phyloP scores from a whole-genome alignment of 2,888 invertebrate genomes.

The Leptarthrus brevirostris region DNA sequence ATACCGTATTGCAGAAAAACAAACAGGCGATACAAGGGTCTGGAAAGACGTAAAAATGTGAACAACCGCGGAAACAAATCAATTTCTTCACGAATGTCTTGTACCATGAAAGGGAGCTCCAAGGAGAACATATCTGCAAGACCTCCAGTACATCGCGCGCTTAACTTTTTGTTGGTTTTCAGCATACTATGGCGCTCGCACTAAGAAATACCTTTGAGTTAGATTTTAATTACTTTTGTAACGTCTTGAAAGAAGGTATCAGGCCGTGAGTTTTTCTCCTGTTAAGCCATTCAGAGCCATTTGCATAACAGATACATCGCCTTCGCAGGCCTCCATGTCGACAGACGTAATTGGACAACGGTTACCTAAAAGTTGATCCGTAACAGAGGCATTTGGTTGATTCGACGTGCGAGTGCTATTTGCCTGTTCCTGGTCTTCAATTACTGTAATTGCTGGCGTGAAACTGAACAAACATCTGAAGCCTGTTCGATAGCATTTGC shows the following conservation, averaged over 20 bases:
- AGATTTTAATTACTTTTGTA: slow-evolving; percentile 43
- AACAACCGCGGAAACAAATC: slow-evolving; percentile 51
- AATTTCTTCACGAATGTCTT: slow-evolving; percentile 48
- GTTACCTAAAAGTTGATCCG: slow-evolving; percentile 47
- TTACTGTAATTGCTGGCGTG: slow-evolving; percentile 43
- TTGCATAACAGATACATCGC: slow-evolving; percentile 41
- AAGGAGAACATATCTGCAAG: slow-evolving; percentile 16
- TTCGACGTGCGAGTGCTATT: slow-evolving; percentile 42
- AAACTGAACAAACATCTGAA: slow-evolving; percentile 14
- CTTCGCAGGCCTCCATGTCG: slow-evolving; percentile 21
- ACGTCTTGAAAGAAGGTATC: slow-evolving; percentile 8
- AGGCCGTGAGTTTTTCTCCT: background rate
- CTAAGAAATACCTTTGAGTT: slow-evolving; percentile 25
- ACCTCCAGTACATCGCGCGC: slow-evolving; percentile 3
- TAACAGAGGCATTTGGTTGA: slow-evolving; percentile 40
- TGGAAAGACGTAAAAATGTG: slow-evolving; percentile 38
- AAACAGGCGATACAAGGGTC: slow-evolving; percentile 38
- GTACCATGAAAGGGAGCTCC: slow-evolving; percentile 23
- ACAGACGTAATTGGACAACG: slow-evolving; percentile 44
- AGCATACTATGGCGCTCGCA: background rate
- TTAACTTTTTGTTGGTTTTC: slow-evolving; percentile 2
- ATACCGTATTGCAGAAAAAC: slow-evolving; percentile 19
- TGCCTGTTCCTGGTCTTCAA: slow-evolving; percentile 45
- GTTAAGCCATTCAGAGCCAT: slow-evolving; percentile 14
- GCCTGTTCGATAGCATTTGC: background rate